Evolutionary conservation across 2,113 vertebrate genomes (phyloP), one percentile per base, ranked within the genome.

Genomic region (Natator depressus): DNA sequence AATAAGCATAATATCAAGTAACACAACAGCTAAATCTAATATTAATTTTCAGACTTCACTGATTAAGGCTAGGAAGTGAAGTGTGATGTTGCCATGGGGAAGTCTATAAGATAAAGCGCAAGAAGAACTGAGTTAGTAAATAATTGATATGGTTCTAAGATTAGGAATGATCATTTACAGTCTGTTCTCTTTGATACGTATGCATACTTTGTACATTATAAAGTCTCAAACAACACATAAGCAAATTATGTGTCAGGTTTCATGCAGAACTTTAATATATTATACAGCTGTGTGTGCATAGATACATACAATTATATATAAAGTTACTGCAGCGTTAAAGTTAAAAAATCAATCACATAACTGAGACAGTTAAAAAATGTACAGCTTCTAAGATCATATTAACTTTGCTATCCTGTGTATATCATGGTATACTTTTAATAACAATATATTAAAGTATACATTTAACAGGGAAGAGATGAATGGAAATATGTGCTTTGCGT

Each of bases 131-230:
- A 93, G 85, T 42, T 97, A 62, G 82, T 97, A 96, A 97, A 98
- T 98, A 97, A 98, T 97, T 96, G 97, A 98, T 98, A 93, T 38
- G 2, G 38, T 85, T 88, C 94, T 98, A 95, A 98, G 95, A 98
- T 97, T 97, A 96, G 96, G 94, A 96, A 97, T 13, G 0, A 96
- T 97, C 79, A 87, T 95, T 97, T 97, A 86, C 87, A 95, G 72
- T 10, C 0, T 78, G 92, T 88, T 93, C 85, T 90, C 65, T 97
- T 96, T 97, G 95, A 94, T 96, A 59, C 92, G 95, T 93, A 84
- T 92, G 90, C 54, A 35, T 84, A 79, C 83, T 87, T 94, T 93
- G 94, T 89, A 50, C 85, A 90, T 94, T n/a, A 49, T 89, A 94
- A 95, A 93, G 47, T 1, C 53, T 90, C 65, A 90, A 90, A 90